Percentiles rank a stretch among this genome's conserved stretches.
Evolutionary conservation across 2,797 vertebrate species (phyloP).

Genomic region (Coregonus ussuriensis): DNA sequence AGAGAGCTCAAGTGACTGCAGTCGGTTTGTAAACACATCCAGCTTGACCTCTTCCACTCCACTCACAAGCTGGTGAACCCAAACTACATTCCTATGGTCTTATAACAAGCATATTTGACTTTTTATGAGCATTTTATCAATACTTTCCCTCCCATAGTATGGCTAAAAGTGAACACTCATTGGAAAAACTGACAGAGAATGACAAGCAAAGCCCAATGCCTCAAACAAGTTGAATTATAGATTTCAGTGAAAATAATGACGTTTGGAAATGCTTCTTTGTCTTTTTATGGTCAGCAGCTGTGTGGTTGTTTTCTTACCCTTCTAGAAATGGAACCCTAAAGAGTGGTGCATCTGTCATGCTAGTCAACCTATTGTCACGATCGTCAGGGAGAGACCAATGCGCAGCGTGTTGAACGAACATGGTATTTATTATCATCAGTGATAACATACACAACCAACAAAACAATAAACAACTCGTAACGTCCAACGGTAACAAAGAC

Average conservation of each 20-base stretch:
- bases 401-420: too few species aligned
- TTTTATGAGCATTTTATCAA: constrained; percentile 7
- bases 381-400: too few species aligned
- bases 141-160: constrained; percentile 1
- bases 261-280: constrained; percentile 12
- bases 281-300: constrained; percentile 36
- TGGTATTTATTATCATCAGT: too few species aligned
- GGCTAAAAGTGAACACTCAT: background rate
- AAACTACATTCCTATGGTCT: background rate
- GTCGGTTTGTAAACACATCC: constrained; percentile 76
- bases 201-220: background rate
- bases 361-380: background rate
- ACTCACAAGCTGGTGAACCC: constrained; percentile 3
- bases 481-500: too few species aligned
- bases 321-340: constrained; percentile 8
- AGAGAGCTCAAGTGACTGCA: constrained; percentile 76
- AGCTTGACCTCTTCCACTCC: background rate
- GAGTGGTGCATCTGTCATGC: constrained; percentile 13
- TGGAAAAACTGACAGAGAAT: constrained; percentile 24
- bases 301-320: constrained; percentile 25
- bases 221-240: constrained; percentile 21
- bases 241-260: constrained; percentile 17
- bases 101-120: background rate
- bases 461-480: too few species aligned
- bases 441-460: too few species aligned